These are phyloP conservation scores for Epiblema foenella DNA, from an alignment of 2,888 invertebrate species.

Conservation along the genomic window DNA sequence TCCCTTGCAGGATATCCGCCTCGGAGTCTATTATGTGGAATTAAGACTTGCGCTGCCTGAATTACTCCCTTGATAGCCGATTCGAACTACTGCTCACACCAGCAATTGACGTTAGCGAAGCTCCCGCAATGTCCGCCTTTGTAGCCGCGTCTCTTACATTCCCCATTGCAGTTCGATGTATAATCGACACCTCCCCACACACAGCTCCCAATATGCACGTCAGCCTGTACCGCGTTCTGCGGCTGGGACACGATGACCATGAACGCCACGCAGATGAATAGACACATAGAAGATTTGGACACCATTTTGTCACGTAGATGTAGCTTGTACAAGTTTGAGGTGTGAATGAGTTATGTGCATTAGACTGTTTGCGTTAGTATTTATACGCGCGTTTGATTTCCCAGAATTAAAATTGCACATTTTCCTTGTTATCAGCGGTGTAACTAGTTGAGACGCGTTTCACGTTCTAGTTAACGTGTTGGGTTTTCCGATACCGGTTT, in stretches of 20 bases:
- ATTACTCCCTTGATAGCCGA: background rate
- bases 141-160: conserved; percentile 51
- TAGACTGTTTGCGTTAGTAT: background rate
- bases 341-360: background rate
- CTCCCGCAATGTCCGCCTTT: conserved; percentile 53
- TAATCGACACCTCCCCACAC: conserved; percentile 57
- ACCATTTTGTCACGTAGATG: conserved; percentile 11
- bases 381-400: background rate
- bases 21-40: too few species aligned
- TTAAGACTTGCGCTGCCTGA: too few species aligned
- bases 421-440: background rate
- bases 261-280: conserved; percentile 51
- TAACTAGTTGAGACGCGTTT: background rate
- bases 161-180: conserved; percentile 52
- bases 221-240: conserved; percentile 48
- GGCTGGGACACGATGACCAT: conserved; percentile 53
- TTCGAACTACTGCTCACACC: conserved; percentile 19
- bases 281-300: conserved; percentile 18
- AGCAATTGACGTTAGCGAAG: conserved; percentile 46
- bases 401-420: background rate
- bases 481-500: background rate
- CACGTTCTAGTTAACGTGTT: background rate
- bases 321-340: background rate
- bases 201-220: conserved; percentile 53
- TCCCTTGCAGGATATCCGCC: too few species aligned